A percentile compares a stretch with the other conserved stretches of the same genome.
Conservation (phyloP, 2,888 invertebrate genomes). For the Tuta absoluta region DNA sequence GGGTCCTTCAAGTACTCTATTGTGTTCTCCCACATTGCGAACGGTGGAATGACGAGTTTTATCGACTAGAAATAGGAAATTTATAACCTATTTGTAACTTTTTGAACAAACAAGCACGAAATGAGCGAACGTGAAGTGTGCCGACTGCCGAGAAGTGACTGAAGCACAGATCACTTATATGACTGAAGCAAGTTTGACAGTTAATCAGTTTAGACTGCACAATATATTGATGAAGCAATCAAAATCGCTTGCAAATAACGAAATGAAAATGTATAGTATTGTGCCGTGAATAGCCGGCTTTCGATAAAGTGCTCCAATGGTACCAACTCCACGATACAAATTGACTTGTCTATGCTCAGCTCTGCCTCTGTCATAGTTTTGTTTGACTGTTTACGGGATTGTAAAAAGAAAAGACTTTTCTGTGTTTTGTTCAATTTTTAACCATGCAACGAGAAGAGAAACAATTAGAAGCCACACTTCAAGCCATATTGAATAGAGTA, state of each 20-base stretch:
- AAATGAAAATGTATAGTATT: neutral
- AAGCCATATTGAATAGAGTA: conserved; percentile 91
- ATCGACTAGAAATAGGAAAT: neutral
- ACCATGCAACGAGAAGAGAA: conserved; percentile 91
- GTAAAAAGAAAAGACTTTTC: neutral
- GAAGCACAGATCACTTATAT: too few relatives aligned
- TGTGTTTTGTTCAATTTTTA: neutral
- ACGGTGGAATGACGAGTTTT: neutral
- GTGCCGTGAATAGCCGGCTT: neutral
- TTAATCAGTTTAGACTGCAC: neutral
- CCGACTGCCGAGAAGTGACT: too few relatives aligned
- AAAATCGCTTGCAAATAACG: neutral
- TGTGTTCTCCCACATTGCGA: conserved; percentile 68
- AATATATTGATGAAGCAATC: neutral
- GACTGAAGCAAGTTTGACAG: too few relatives aligned
- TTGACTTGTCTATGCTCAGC: neutral
- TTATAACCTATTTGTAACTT: conserved; percentile 64
- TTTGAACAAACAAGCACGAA: conserved; percentile 47
- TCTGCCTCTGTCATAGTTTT: too few relatives aligned
- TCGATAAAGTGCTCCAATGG: neutral
- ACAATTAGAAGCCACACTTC: conserved; percentile 92
- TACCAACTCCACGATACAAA: neutral
- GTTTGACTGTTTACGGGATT: too few relatives aligned
- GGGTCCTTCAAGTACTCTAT: conserved; percentile 89
- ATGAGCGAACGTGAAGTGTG: too few relatives aligned